phyloP scores from a whole-genome alignment of 2,888 invertebrate genomes.

The Sesamia inferens region DNA sequence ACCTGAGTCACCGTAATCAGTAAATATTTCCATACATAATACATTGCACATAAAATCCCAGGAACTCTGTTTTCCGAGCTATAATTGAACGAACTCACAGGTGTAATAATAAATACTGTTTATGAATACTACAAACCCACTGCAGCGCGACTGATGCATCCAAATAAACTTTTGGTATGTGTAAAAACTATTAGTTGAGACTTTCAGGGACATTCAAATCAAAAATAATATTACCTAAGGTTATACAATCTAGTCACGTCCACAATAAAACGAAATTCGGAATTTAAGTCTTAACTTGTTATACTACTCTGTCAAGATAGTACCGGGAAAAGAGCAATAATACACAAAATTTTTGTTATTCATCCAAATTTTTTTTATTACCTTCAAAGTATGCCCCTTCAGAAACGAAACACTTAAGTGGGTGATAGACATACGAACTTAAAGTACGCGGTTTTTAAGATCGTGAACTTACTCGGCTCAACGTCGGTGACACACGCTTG shows the following conservation, averaged over 20 bases:
- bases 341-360: too few relatives aligned
- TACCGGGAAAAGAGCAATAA: too few relatives aligned
- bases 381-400: too few relatives aligned
- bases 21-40: neutral
- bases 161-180: neutral
- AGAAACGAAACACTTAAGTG: too few relatives aligned
- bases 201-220: neutral
- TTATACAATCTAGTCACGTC: neutral
- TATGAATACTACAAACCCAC: neutral
- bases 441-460: too few relatives aligned
- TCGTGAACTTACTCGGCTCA: too few relatives aligned
- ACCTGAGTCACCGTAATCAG: neutral
- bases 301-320: too few relatives aligned
- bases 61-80: conserved; percentile 21
- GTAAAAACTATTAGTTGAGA: neutral
- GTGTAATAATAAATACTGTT: conserved; percentile 27
- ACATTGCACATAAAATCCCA: neutral
- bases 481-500: too few relatives aligned
- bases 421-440: too few relatives aligned
- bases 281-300: neutral
- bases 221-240: neutral
- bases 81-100: conserved; percentile 11
- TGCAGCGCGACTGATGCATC: neutral
- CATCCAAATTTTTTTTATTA: too few relatives aligned
- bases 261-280: neutral